These are phyloP conservation scores for Deroplatys truncata DNA, from an alignment of 2,888 invertebrate genomes.

Conservation along the genomic window DNA sequence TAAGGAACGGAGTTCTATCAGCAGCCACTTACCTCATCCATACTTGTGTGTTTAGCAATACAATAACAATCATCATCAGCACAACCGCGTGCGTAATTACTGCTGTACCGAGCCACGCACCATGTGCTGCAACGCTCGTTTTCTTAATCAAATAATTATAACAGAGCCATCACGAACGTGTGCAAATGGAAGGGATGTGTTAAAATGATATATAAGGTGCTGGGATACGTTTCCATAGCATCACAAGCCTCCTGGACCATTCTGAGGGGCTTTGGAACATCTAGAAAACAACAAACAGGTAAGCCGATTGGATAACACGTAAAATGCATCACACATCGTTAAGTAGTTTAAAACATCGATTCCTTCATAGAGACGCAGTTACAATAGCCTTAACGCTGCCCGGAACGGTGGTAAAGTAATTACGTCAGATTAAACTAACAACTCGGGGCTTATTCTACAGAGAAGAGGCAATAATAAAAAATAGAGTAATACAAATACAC, in stretches of 20 bases:
- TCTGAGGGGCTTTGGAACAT: no score
- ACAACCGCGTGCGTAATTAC: not conserved
- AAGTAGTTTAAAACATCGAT: no score
- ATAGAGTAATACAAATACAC: no score
- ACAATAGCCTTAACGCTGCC: no score
- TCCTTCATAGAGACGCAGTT: no score
- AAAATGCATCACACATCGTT: not conserved
- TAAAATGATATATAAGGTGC: not conserved
- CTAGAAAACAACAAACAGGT: not conserved
- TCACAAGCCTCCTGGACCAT: constrained; percentile 28
- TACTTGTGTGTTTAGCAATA: not conserved
- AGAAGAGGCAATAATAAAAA: no score
- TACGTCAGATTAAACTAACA: no score
- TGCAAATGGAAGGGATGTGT: not conserved
- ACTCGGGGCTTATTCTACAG: no score
- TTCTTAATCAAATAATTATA: not conserved
- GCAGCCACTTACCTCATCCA: not conserved
- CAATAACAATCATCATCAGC: no score
- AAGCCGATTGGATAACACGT: not conserved
- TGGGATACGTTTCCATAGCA: not conserved
- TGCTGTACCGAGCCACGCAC: not conserved
- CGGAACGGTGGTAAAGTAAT: no score
- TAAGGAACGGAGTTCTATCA: no score
- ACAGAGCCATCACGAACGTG: not conserved
- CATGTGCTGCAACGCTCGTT: not conserved